Percentiles rank a stretch among this genome's conserved stretches.
Conservation (phyloP, 2,113 vertebrate genomes). For the Bubalus kerabau region DNA sequence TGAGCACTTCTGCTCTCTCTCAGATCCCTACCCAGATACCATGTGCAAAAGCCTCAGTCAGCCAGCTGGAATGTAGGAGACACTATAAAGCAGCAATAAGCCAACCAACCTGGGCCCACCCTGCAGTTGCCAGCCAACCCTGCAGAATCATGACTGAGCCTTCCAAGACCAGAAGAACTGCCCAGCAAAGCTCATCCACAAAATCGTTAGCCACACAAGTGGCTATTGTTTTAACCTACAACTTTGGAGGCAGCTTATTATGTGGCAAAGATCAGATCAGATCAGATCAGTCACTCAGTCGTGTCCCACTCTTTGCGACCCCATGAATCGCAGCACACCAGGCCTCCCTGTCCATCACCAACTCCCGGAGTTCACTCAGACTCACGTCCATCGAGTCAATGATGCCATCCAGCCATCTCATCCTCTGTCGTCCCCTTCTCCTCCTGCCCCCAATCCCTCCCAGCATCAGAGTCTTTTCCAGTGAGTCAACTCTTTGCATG, state of each 20-base stretch:
- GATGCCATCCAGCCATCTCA: no score
- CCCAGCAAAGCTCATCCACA: neutral
- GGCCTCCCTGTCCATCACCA: no score
- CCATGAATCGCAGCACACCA: no score
- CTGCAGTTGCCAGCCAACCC: neutral
- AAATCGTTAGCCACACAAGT: neutral
- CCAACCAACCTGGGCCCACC: fast-evolving
- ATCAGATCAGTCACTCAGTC: no score
- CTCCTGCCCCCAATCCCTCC: no score
- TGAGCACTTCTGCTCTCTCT: neutral
- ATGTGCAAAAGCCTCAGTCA: neutral
- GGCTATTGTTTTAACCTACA: neutral
- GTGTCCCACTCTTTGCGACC: no score
- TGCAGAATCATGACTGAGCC: neutral
- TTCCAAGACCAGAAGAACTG: neutral
- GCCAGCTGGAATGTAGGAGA: neutral
- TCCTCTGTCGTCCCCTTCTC: no score
- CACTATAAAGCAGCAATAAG: neutral
- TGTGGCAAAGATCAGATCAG: neutral
- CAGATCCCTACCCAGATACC: neutral
- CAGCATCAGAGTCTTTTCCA: no score
- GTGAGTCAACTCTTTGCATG: no score
- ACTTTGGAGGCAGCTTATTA: neutral
- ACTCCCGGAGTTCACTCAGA: no score
- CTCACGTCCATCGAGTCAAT: no score